Conservation (phyloP, 2,888 invertebrate genomes). For the Cryptus viduatorius region DNA sequence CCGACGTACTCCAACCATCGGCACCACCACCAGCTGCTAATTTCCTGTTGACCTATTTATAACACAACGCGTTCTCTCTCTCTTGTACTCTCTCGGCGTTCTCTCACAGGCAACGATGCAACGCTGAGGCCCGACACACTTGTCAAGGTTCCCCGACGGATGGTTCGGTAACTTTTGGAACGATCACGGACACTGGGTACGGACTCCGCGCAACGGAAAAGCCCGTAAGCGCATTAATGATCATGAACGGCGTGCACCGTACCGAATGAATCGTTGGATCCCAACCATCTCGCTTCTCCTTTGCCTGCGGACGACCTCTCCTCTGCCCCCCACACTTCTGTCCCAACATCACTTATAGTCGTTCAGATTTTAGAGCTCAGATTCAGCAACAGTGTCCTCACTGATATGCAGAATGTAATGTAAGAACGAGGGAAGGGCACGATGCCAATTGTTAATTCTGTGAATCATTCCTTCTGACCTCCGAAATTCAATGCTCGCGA, state of each 20-base stretch:
- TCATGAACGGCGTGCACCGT: slow-evolving; percentile 17
- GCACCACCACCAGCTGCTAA: slow-evolving; percentile 72
- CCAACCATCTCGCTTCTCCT: slow-evolving; percentile 1
- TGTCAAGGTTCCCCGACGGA: slow-evolving; percentile 74
- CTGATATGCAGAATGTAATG: slow-evolving; percentile 41
- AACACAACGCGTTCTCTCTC: slow-evolving; percentile 65
- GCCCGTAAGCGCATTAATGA: slow-evolving; percentile 24
- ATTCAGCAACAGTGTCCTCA: slow-evolving; percentile 30
- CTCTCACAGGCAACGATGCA: slow-evolving; percentile 26
- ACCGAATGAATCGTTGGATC: slow-evolving; percentile 30
- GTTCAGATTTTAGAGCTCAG: slow-evolving; percentile 8
- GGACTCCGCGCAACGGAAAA: slow-evolving; percentile 15
- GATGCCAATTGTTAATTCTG: slow-evolving; percentile 61
- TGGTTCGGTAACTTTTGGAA: slow-evolving; percentile 67
- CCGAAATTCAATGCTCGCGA: slow-evolving; percentile 23
- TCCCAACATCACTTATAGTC: neutral
- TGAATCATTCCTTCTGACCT: slow-evolving; percentile 46
- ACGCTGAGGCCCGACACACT: slow-evolving; percentile 66
- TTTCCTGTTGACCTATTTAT: slow-evolving; percentile 82
- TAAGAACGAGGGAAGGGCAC: slow-evolving; percentile 49
- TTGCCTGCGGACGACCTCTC: neutral
- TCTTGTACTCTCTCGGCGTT: slow-evolving; percentile 8
- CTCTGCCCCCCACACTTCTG: no score
- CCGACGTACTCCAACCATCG: slow-evolving; percentile 50
- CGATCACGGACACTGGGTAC: slow-evolving; percentile 45